phyloP scores from a whole-genome alignment of 1,140 invertebrate species.

The Wiebesia pumilae region DNA sequence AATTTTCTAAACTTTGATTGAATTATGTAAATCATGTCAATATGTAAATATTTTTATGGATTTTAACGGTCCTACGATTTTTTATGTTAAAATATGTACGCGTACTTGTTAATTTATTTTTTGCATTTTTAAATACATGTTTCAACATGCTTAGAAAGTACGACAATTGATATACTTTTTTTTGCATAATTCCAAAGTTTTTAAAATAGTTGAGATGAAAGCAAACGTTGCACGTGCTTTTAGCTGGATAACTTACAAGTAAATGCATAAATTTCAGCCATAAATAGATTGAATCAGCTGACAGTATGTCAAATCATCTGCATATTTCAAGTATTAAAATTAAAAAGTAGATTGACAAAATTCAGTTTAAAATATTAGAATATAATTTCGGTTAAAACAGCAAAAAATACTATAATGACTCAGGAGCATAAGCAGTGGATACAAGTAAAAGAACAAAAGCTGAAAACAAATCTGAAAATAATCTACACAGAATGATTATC shows the following conservation, averaged over 20 bases:
- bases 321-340: neutral
- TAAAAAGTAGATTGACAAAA: neutral
- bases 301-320: neutral
- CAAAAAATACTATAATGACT: neutral
- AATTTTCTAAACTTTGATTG: no score
- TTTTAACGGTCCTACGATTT: no score
- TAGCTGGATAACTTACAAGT: no score
- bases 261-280: neutral
- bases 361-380: neutral
- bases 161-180: neutral
- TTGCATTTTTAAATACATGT: no score
- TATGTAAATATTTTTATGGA: no score
- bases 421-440: neutral
- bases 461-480: neutral
- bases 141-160: no score
- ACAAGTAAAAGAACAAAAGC: neutral
- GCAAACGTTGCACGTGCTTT: neutral
- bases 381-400: neutral
- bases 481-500: neutral
- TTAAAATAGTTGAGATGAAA: neutral
- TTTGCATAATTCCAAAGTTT: neutral
- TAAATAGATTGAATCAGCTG: constrained; percentile 1
- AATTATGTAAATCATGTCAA: no score
- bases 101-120: no score
- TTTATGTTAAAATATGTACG: no score